Conservation (phyloP, 2,113 vertebrate species). For the Rhizomys pruinosus region DNA sequence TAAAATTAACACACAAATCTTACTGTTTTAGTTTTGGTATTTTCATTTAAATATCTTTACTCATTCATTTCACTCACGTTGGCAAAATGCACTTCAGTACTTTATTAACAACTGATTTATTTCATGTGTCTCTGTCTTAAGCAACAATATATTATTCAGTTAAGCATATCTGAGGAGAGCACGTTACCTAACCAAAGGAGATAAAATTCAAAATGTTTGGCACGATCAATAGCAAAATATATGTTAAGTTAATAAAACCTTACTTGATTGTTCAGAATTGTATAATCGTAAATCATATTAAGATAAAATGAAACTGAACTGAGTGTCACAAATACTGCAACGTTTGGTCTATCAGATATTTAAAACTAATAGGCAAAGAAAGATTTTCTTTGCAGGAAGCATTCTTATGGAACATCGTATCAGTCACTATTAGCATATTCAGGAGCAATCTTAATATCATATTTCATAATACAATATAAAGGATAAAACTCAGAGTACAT, state of each 20-base stretch:
- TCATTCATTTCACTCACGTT: constrained; percentile 60
- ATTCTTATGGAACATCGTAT: neutral
- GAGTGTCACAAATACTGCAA: constrained; percentile 29
- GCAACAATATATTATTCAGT: constrained; percentile 33
- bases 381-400: constrained; percentile 8
- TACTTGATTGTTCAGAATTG: constrained; percentile 49
- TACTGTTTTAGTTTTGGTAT: constrained; percentile 38
- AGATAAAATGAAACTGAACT: neutral
- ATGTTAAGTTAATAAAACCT: neutral
- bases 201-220: constrained; percentile 8
- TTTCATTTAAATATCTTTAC: constrained; percentile 60
- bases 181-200: constrained; percentile 1
- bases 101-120: constrained; percentile 59
- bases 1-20: constrained; percentile 68
- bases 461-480: constrained; percentile 22
- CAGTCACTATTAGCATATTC: constrained; percentile 39
- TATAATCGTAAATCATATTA: constrained; percentile 39
- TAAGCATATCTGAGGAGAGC: neutral
- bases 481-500: constrained; percentile 41
- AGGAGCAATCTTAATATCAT: neutral
- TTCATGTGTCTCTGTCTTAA: constrained; percentile 15
- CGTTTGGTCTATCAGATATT: constrained; percentile 6
- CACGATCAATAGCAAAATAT: neutral
- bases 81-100: constrained; percentile 55
- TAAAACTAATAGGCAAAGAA: constrained; percentile 50